These are phyloP conservation scores for Liasis olivaceus DNA, from an alignment of 2,797 vertebrate genomes.

Conservation along the genomic window DNA sequence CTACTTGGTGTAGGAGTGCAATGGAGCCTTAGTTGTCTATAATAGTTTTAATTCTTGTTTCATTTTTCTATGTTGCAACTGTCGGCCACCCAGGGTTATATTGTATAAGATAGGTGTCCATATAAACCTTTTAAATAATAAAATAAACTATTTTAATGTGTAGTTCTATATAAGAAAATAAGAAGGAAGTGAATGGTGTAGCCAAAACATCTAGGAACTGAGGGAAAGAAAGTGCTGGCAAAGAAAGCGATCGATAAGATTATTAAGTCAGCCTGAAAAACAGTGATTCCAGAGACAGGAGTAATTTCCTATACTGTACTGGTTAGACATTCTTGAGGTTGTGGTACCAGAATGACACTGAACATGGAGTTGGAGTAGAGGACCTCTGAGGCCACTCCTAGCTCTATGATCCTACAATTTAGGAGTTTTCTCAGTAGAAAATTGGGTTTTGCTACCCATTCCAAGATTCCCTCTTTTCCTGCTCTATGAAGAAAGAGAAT, in stretches of 20 bases:
- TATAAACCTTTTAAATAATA: not conserved
- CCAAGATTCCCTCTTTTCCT: no score
- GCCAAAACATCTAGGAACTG: not conserved
- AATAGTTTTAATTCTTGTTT: no score
- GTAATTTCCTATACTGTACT: no score
- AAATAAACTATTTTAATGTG: not conserved
- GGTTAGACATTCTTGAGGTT: no score
- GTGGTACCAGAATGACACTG: no score
- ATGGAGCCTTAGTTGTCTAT: not conserved
- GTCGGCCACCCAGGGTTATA: not conserved
- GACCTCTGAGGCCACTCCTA: no score
- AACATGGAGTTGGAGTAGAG: no score
- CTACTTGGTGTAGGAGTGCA: not conserved
- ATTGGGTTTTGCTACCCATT: no score
- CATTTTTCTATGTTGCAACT: no score
- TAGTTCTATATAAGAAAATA: not conserved
- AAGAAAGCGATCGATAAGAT: not conserved
- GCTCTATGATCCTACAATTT: no score
- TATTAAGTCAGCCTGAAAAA: not conserved
- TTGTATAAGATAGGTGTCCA: not conserved
- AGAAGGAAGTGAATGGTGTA: not conserved
- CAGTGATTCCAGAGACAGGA: no score
- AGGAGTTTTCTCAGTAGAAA: no score
- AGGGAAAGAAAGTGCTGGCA: not conserved
- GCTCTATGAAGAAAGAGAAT: not conserved